phyloP scores from a whole-genome alignment of 64 coral and sea anemone species.

The Actinia tenebrosa region DNA sequence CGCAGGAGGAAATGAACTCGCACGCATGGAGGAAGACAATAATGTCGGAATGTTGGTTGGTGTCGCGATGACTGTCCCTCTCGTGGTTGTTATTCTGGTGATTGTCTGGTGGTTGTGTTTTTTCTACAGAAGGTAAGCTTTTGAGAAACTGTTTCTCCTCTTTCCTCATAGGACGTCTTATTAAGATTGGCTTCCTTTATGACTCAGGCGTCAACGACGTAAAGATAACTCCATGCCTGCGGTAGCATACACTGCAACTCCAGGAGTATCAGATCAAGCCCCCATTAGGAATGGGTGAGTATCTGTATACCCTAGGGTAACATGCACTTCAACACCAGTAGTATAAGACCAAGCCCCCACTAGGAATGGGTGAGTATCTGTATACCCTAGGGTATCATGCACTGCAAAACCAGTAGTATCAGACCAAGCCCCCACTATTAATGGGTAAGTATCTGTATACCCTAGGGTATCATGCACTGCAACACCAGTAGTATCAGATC shows the following conservation, averaged over 20 bases:
- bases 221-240: background rate
- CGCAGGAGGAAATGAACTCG: background rate
- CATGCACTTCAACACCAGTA: background rate
- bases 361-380: too few relatives aligned
- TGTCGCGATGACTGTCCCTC: background rate
- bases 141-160: too few relatives aligned
- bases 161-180: too few relatives aligned
- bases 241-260: background rate
- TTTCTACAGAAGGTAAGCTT: background rate
- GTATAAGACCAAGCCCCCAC: too few relatives aligned
- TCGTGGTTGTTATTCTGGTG: background rate
- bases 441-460: background rate
- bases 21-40: background rate
- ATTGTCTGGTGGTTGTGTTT: constrained; percentile 12
- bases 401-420: too few relatives aligned
- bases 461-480: too few relatives aligned
- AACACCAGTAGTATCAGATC: too few relatives aligned
- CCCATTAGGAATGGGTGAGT: background rate
- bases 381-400: background rate
- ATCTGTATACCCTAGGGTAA: background rate
- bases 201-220: background rate
- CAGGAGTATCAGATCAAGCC: background rate
- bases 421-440: background rate
- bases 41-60: constrained; percentile 6
- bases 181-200: background rate